phyloP scores from a whole-genome alignment of 2,797 vertebrate species.

The Smutsia temminckii region DNA sequence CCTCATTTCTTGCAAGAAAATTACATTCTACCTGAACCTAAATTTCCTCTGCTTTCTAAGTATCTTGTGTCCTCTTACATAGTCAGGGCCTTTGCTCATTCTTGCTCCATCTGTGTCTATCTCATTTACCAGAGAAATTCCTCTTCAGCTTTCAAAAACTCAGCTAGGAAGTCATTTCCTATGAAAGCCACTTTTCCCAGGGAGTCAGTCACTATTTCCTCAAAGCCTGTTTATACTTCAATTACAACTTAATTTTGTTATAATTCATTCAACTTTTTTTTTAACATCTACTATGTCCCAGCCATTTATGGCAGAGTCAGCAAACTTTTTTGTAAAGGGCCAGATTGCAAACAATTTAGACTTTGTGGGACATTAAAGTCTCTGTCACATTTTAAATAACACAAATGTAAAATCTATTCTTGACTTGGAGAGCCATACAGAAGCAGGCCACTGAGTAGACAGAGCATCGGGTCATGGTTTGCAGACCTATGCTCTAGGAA shows the following conservation, averaged over 20 bases:
- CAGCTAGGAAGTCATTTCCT: not conserved
- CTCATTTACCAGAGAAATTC: not conserved
- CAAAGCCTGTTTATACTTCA: not conserved
- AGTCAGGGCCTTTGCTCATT: not conserved
- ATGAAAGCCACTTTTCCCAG: not conserved
- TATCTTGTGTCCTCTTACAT: not conserved
- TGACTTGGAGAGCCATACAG: not conserved
- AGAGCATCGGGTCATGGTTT: not conserved
- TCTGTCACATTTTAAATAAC: not conserved
- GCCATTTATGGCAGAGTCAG: not conserved
- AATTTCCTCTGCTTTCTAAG: not conserved
- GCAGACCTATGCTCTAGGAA: not conserved
- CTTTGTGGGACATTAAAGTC: not conserved
- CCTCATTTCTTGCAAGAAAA: not conserved
- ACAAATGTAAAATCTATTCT: not conserved
- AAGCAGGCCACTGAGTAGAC: not conserved
- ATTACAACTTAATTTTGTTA: not conserved
- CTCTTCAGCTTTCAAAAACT: not conserved
- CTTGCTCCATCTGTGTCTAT: not conserved
- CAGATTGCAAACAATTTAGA: not conserved
- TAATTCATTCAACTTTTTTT: conserved; percentile 3
- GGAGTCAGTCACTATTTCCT: not conserved
- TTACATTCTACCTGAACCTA: not conserved
- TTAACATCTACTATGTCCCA: not conserved
- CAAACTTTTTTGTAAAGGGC: not conserved